These are phyloP conservation scores for Pygathrix nemaeus DNA, from an alignment of 2,113 vertebrate genomes.

Conservation along the genomic window DNA sequence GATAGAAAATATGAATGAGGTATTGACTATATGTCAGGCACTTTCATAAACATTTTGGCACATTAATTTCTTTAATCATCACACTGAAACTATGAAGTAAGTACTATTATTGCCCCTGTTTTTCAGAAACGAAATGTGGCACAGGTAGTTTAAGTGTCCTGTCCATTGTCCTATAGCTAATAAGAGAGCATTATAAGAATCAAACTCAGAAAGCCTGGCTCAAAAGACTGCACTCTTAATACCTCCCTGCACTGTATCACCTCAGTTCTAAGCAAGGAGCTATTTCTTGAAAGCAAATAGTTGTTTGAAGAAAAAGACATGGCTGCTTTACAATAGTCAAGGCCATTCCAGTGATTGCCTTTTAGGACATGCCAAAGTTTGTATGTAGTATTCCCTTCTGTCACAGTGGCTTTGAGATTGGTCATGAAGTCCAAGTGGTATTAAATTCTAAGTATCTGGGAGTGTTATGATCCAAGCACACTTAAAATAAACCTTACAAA, in stretches of 20 bases:
- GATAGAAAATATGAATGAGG: neutral
- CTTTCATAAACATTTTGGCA: neutral
- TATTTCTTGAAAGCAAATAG: constrained; percentile 32
- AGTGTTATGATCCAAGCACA: neutral
- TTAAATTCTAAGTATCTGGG: constrained; percentile 10
- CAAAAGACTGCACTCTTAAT: neutral
- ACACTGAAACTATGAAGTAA: neutral
- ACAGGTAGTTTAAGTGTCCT: neutral
- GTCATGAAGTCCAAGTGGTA: neutral
- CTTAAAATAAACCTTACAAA: neutral
- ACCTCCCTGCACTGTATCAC: neutral
- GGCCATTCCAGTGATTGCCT: neutral
- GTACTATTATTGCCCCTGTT: neutral
- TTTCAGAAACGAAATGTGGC: neutral
- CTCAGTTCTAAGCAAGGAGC: neutral
- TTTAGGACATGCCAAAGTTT: neutral
- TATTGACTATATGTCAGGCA: neutral
- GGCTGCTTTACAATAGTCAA: neutral
- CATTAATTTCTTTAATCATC: neutral
- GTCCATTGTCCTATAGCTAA: neutral
- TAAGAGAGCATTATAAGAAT: neutral
- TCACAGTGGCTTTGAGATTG: neutral
- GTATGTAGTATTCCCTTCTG: neutral
- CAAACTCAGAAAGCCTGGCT: neutral
- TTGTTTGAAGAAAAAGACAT: constrained; percentile 29